Conservation (phyloP, 2,797 vertebrate genomes). For the Hafferia zeledoni region DNA sequence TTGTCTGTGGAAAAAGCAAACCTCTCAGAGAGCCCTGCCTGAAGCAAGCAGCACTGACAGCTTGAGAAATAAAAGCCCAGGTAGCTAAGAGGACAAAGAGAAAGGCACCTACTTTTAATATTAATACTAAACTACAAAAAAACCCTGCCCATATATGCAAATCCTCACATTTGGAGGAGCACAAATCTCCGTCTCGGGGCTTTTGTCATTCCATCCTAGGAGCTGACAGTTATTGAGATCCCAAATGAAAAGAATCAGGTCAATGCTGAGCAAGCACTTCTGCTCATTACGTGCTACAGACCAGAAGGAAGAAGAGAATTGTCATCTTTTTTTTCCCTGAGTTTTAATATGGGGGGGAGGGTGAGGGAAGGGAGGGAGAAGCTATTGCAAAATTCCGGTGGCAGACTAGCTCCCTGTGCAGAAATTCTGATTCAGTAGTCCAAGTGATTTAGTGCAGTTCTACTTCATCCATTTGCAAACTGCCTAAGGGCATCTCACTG, state of each 20-base stretch:
- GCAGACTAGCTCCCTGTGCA: background rate
- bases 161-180: background rate
- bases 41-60: background rate
- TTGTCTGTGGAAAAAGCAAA: background rate
- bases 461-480: background rate
- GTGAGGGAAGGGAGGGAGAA: background rate
- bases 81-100: background rate
- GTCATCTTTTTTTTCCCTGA: background rate
- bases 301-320: background rate
- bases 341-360: background rate
- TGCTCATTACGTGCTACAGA: background rate
- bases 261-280: background rate
- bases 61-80: background rate
- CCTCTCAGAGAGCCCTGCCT: background rate
- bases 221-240: background rate
- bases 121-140: background rate
- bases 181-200: background rate
- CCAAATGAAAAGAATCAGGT: background rate
- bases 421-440: background rate
- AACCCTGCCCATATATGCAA: accelerated
- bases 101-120: background rate
- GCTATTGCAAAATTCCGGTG: background rate
- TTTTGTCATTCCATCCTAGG: background rate
- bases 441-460: background rate
- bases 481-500: background rate